Conservation (phyloP, 2,113 vertebrate species). For the Callopanchax toddi region DNA sequence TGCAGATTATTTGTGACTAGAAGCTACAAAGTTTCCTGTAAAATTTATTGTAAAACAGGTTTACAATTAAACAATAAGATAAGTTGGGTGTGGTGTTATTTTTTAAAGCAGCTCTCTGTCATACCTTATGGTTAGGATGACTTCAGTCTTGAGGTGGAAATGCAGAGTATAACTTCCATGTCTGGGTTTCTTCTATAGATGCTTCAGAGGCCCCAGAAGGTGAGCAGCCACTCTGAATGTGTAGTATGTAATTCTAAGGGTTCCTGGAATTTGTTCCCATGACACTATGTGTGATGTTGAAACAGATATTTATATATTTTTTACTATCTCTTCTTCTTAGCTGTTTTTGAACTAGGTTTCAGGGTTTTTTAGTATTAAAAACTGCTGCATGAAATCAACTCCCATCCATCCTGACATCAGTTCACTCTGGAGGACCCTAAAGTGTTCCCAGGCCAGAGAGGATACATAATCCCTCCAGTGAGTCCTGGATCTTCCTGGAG, state of each 20-base stretch:
- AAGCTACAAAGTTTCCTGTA: conserved; percentile 35
- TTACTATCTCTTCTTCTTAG: no score
- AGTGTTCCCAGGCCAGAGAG: no score
- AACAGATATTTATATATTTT: no score
- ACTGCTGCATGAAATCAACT: no score
- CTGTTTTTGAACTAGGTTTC: no score
- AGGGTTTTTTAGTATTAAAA: no score
- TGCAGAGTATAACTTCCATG: neutral
- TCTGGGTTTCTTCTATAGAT: neutral
- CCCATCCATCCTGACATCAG: no score
- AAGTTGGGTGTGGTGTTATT: conserved; percentile 7
- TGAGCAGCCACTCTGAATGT: neutral
- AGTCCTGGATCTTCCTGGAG: no score
- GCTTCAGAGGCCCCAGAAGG: neutral
- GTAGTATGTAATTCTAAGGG: neutral
- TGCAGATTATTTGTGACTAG: conserved; percentile 24
- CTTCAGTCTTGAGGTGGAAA: neutral
- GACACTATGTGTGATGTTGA: no score
- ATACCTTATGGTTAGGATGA: neutral
- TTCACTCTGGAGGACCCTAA: no score
- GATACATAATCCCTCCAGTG: no score
- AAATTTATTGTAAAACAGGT: conserved; percentile 41
- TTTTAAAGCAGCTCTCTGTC: neutral
- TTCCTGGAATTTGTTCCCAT: neutral
- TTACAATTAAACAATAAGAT: conserved; percentile 52